Evolutionary conservation across 2,113 vertebrate species (phyloP).

Genomic region (Gadus macrocephalus): DNA sequence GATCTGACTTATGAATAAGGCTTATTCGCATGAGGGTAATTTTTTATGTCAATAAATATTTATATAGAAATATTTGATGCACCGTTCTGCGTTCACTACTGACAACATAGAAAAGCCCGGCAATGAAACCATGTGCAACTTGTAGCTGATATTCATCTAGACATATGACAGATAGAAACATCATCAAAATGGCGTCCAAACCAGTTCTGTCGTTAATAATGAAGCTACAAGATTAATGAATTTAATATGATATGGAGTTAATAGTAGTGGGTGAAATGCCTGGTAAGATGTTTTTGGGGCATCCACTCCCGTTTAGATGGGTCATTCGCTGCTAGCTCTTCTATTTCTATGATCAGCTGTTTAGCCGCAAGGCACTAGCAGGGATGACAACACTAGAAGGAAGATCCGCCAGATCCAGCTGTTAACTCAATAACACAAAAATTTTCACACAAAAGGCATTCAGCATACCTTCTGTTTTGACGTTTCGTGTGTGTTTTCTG

Average conservation of each 20-base stretch:
- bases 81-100: too few relatives aligned
- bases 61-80: too few relatives aligned
- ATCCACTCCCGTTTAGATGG: neutral
- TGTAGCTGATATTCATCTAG: slow-evolving; percentile 30
- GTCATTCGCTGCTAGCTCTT: slow-evolving; percentile 34
- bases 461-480: slow-evolving; percentile 30
- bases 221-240: too few relatives aligned
- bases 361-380: neutral
- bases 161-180: slow-evolving; percentile 50
- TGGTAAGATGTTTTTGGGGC: too few relatives aligned
- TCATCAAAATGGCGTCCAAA: slow-evolving; percentile 34
- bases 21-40: too few relatives aligned
- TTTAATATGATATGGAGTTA: too few relatives aligned
- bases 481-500: neutral
- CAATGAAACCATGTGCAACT: neutral
- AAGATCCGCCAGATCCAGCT: neutral
- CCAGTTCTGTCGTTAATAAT: too few relatives aligned
- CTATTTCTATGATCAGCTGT: slow-evolving; percentile 58
- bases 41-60: too few relatives aligned
- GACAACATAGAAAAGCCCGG: too few relatives aligned
- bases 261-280: too few relatives aligned
- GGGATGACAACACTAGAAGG: neutral
- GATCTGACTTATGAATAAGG: too few relatives aligned
- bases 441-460: neutral
- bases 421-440: neutral